Percentiles rank a stretch among this genome's conserved stretches.
These are phyloP conservation scores for Yponomeuta malinellus DNA, from an alignment of 2,888 invertebrate genomes.

Conservation along the genomic window DNA sequence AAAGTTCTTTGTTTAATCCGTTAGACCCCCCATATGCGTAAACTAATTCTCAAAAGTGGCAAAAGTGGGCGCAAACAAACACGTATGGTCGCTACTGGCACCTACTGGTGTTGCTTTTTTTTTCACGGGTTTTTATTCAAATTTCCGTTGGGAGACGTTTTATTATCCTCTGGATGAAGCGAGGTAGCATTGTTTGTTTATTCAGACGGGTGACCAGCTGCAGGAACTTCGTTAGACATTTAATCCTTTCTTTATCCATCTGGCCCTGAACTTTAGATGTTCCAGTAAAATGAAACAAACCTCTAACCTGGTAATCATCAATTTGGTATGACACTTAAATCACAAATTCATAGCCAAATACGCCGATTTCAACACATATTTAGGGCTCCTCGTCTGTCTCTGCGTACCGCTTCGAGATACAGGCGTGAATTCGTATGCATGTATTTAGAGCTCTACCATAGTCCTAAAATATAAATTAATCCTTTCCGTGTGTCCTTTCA, in stretches of 20 bases:
- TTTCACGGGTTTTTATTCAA: not conserved
- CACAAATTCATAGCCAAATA: no score
- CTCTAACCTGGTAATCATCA: no score
- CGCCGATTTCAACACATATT: no score
- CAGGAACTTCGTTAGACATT: not conserved
- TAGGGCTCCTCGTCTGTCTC: no score
- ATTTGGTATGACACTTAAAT: no score
- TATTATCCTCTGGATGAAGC: not conserved
- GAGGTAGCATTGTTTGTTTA: constrained; percentile 17
- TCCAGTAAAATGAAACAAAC: not conserved
- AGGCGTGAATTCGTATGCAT: no score
- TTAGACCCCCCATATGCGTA: not conserved
- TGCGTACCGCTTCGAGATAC: no score
- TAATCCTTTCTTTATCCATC: not conserved
- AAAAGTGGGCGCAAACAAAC: constrained; percentile 10
- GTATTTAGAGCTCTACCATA: no score
- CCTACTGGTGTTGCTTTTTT: constrained; percentile 14
- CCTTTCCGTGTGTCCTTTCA: no score
- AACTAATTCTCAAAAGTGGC: constrained; percentile 9
- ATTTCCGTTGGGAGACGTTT: constrained; percentile 4
- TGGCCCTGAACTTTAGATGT: not conserved
- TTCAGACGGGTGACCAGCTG: constrained; percentile 18
- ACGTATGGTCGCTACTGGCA: constrained; percentile 16
- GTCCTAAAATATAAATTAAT: no score
- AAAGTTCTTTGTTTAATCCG: not conserved